These are phyloP conservation scores for Acomys russatus DNA, from an alignment of 2,797 vertebrate species.

Conservation along the genomic window DNA sequence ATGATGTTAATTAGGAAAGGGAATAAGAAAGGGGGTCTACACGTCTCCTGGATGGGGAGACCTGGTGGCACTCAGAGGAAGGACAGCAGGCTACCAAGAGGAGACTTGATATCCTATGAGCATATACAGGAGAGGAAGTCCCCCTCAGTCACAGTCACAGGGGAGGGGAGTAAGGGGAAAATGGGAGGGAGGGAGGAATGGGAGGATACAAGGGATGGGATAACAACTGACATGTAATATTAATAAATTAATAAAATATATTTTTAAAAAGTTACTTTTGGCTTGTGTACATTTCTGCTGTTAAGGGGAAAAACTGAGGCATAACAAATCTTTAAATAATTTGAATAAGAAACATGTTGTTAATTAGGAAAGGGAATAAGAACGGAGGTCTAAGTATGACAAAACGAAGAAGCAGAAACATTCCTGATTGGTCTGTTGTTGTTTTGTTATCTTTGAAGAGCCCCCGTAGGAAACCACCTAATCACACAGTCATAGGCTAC, in stretches of 20 bases:
- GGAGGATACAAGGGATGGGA: no score
- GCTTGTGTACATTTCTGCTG: not conserved
- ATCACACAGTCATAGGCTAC: not conserved
- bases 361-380: not conserved
- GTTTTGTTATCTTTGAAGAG: not conserved
- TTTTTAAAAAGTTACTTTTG: not conserved
- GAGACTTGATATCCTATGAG: no score
- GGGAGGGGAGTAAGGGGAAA: no score
- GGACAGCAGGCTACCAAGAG: no score
- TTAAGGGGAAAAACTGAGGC: not conserved
- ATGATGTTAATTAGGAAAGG: not conserved
- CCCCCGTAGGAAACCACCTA: not conserved
- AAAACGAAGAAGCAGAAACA: not conserved
- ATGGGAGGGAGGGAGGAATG: no score
- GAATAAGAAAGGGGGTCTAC: not conserved
- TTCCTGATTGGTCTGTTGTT: not conserved
- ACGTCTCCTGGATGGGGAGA: no score
- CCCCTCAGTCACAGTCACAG: no score
- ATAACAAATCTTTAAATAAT: constrained; percentile 5
- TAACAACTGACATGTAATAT: no score
- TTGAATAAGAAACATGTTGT: not conserved
- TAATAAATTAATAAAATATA: no score
- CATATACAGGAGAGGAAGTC: no score
- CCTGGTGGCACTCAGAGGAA: no score
- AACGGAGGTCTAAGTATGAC: not conserved